Conservation (phyloP, 2,888 invertebrate species). For the Diogma glabrata region DNA sequence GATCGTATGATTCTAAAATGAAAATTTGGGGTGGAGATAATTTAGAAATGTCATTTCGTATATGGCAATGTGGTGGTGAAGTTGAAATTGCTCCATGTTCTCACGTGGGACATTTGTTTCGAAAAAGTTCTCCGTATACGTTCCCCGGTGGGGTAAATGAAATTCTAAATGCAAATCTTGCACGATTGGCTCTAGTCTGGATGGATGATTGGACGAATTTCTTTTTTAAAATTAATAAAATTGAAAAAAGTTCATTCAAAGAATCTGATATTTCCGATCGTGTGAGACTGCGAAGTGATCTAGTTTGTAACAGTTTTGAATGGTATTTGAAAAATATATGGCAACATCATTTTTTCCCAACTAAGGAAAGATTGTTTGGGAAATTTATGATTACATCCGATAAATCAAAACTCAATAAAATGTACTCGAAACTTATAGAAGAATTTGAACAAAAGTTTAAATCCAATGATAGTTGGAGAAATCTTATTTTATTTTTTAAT, state of each 20-base stretch:
- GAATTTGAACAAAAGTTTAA: conserved; percentile 13
- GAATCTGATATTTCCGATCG: conserved; percentile 51
- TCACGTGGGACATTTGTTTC: conserved; percentile 86
- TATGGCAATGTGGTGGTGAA: conserved; percentile 90
- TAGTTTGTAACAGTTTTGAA: conserved; percentile 75
- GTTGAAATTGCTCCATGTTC: conserved; percentile 89
- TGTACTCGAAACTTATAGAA: conserved; percentile 13
- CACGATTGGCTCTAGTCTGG: conserved; percentile 91
- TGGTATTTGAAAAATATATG: conserved; percentile 94
- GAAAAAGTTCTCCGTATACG: conserved; percentile 87
- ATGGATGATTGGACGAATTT: conserved; percentile 96
- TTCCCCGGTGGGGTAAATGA: conserved; percentile 86
- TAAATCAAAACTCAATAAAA: conserved; percentile 11
- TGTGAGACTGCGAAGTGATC: conserved; percentile 51
- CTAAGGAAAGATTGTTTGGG: conserved; percentile 77
- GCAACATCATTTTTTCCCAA: conserved; percentile 94
- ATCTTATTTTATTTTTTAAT: conserved; percentile 23
- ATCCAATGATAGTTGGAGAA: conserved; percentile 11
- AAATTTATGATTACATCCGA: conserved; percentile 44
- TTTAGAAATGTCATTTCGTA: conserved; percentile 90
- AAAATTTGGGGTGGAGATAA: conserved; percentile 99
- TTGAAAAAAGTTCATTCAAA: conserved; percentile 30
- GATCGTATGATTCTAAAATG: conserved; percentile 84
- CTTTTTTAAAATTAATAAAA: conserved; percentile 74
- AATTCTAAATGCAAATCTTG: conserved; percentile 78